Percentiles rank a stretch among this genome's conserved stretches.
Evolutionary conservation across 2,888 invertebrate species (phyloP).

Genomic region (Archips xylosteana): DNA sequence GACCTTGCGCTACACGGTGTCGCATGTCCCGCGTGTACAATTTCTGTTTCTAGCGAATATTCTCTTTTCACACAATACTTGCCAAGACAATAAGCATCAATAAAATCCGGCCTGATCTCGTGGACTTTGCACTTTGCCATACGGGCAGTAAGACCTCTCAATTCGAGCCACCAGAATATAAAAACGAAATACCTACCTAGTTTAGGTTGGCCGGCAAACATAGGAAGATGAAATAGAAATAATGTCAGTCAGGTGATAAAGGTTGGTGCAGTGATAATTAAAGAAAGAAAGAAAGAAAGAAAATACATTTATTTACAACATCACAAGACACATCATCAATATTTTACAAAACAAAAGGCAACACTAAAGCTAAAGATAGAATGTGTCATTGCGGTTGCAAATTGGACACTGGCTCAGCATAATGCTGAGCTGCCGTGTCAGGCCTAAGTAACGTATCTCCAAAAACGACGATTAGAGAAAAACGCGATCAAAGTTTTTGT

Average conservation of each 20-base stretch:
- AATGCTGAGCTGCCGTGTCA: no score
- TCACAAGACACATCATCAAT: no score
- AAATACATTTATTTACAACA: no score
- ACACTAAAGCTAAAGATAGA: no score
- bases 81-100: neutral
- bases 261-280: no score
- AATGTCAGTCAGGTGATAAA: neutral
- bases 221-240: neutral
- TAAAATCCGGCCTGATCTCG: neutral
- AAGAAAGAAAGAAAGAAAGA: no score
- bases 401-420: no score
- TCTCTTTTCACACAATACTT: constrained; percentile 25
- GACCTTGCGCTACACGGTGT: constrained; percentile 39
- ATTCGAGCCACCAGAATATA: neutral
- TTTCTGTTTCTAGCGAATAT: constrained; percentile 37
- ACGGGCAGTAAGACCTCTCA: neutral
- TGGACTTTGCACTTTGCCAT: neutral
- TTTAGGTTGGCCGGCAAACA: neutral
- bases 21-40: constrained; percentile 31
- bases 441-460: no score
- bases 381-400: no score
- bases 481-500: no score
- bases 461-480: no score
- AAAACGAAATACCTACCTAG: neutral
- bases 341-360: no score